Percentiles rank a stretch among this genome's conserved stretches.
Conservation (phyloP, 2,888 invertebrate genomes). For the Nasonia oneida region DNA sequence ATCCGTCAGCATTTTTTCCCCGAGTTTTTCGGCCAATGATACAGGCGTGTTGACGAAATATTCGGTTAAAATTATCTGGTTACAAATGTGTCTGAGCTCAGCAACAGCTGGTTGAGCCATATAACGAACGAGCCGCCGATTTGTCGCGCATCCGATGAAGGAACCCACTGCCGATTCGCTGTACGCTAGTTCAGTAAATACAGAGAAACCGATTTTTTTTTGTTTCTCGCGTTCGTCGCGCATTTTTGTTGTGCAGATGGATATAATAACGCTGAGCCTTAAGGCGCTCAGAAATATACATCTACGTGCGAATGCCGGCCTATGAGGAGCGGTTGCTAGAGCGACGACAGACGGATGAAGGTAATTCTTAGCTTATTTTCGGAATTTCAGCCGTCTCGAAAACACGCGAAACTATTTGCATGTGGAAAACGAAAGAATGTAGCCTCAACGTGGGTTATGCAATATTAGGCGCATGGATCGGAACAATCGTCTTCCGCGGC, state of each 20-base stretch:
- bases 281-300: background rate
- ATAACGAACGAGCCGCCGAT: conserved; percentile 29
- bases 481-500: background rate
- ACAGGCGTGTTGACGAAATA: conserved; percentile 45
- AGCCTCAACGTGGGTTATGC: too few species aligned
- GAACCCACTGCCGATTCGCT: too few species aligned
- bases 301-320: background rate
- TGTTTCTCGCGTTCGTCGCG: background rate
- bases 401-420: background rate
- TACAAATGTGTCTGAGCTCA: conserved; percentile 25
- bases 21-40: conserved; percentile 24
- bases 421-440: too few species aligned
- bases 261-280: background rate
- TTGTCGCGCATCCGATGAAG: background rate
- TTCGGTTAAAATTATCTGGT: conserved; percentile 49
- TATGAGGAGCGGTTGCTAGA: background rate
- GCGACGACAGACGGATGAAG: conserved; percentile 9
- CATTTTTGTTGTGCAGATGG: background rate
- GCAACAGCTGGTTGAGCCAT: conserved; percentile 8
- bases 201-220: background rate
- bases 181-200: too few species aligned
- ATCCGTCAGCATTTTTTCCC: background rate
- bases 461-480: too few species aligned
- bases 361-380: conserved; percentile 35
- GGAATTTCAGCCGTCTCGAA: conserved; percentile 7